Base-by-base conservation (phyloP, 1,140 invertebrate species). In the Nephila pilipes region DNA sequence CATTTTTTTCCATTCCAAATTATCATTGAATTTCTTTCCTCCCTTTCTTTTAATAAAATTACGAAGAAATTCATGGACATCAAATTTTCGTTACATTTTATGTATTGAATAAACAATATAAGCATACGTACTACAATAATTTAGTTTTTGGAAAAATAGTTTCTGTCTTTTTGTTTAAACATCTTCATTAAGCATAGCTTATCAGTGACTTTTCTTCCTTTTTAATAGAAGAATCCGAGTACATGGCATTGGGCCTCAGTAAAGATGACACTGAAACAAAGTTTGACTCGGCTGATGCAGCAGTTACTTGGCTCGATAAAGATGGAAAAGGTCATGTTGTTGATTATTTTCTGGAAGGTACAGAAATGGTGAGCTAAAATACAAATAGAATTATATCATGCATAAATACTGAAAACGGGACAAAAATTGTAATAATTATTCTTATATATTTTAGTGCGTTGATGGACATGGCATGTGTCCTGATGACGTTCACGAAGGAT, bases 191-290 rank as follows among this genome's bases (percentile, higher is more conserved):
- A 46, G 46, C 12, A 6, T 75, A 25, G 29, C 6, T 25, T 22
- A 75, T 25, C 2, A 46, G 3, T 75, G 46, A 57, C n/a, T 38
- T 38, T 36, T 2, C 4, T 75, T 65, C 5, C 79, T 79, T 58
- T 63, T n/a, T 8, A 25, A 14, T 25, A 93, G 91, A 55, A 25
- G 96, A 96, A 81, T 96, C 97, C 81, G 97, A 99, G 94, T 99
- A 99, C 96, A 99, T 99, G 98, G 97, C 98, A 1, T 98, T 99
- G 95, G 98, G 98, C 88, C 95, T 98, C 22, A 93, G 94, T n/a
- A 94, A 94, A 81, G 94, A 94, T 60, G 94, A 94, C 54, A 85
- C 89, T 6, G 92, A 94, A 69, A 94, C 94, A 3, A 88, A 63
- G 75, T 94, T 94, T 55, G 90, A 92, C 32, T 55, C 79, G 16